Evolutionary conservation across 2,797 vertebrate genomes (phyloP), one percentile per base, ranked within the genome.

Genomic region (Rhyacichthys aspro): DNA sequence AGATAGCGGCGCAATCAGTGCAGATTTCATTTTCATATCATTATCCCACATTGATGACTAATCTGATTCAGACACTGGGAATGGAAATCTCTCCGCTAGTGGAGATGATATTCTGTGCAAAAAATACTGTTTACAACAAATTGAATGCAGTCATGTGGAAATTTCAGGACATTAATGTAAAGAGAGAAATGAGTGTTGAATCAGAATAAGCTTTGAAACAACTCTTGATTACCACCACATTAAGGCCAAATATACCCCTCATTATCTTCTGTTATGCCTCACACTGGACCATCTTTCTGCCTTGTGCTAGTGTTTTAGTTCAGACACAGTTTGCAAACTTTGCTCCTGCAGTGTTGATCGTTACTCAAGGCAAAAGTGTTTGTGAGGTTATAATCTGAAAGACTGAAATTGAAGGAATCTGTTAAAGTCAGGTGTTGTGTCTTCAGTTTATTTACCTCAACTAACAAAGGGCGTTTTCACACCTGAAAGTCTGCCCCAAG

Each of bases 21-120:
- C 52, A 63, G 75, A 82, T 76, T 66, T 67, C 5, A 78, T 82
- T 81, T 84, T 78, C 67, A 76, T 84, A 59, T 67, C 65, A 81
- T 87, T 82, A 80, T 85, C 52, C 57, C 44, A 42, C 63, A 62
- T 75, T 82, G 73, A 85, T 82, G 54, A 71, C 33, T 64, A 57
- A 73, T 71, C 48, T 71, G 62, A 78, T 61, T 57, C 46, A 50
- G 59, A 75, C 73, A 63, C 55, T 46, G 37, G 43, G 42, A 55
- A 60, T 41, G 42, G 15, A 16, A 17, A 59, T 56, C 67, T 63
- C 6, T 23, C 8, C 19, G 14, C 36, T 7, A 36, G 17, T 32
- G 11, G 43, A 60, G 2, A 18, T 16, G n/a, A 3, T 10, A 17
- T 15, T 52, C 11, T 37, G 11, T 17, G 63, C 2, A 19, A 57